Evolutionary conservation across 2,113 vertebrate species (phyloP).

Genomic region (Arvicanthis niloticus): DNA sequence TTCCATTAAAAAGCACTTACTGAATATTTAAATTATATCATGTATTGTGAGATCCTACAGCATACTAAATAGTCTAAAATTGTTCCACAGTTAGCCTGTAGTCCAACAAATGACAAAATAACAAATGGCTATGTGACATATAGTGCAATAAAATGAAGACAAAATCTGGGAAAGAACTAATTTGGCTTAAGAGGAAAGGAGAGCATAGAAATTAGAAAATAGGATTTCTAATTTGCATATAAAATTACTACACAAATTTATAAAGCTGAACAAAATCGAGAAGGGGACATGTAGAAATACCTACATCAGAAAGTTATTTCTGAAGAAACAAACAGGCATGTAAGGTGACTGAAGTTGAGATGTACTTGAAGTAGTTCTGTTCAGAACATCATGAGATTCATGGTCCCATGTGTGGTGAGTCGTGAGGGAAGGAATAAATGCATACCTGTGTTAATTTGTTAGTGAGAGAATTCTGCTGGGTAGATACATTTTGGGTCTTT

Average conservation of each 20-base stretch:
- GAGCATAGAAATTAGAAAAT: background rate
- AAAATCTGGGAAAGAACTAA: background rate
- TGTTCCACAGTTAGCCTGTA: background rate
- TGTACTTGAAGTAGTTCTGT: background rate
- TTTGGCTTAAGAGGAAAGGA: background rate
- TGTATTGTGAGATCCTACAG: background rate
- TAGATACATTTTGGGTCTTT: background rate
- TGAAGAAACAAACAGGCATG: background rate
- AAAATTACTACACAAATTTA: background rate
- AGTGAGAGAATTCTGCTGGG: background rate
- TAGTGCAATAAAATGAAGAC: background rate
- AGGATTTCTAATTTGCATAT: background rate
- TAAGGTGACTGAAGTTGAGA: background rate
- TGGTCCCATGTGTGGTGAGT: background rate
- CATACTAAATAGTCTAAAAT: background rate
- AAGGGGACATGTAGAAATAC: background rate
- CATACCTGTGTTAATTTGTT: background rate
- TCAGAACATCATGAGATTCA: background rate
- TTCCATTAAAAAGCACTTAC: background rate
- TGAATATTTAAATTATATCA: background rate
- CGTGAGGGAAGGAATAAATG: background rate
- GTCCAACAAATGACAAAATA: background rate
- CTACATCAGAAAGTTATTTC: background rate
- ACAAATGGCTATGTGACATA: too few relatives aligned
- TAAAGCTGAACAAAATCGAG: rapidly evolving